Conservation (phyloP, 2,113 vertebrate species). For the Rhinolophus sinicus region DNA sequence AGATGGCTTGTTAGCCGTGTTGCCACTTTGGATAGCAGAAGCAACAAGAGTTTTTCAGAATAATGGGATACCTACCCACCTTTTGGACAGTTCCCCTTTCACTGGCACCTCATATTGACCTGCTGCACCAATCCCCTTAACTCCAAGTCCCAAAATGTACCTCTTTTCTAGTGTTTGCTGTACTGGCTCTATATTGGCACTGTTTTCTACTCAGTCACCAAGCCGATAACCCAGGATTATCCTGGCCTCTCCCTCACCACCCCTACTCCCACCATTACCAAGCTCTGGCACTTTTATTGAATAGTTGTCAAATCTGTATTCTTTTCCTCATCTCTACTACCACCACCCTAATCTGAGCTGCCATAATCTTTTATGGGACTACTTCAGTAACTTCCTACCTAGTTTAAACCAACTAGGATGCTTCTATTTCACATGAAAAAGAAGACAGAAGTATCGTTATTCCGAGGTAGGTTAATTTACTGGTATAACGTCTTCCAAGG, state of each 20-base stretch:
- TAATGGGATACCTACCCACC: not conserved
- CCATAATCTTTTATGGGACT: not conserved
- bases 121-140: not conserved
- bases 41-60: not conserved
- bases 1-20: not conserved
- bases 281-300: not conserved
- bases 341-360: not conserved
- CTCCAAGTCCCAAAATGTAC: not conserved
- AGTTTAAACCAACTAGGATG: not conserved
- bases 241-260: not conserved
- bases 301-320: not conserved
- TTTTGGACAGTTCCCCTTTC: not conserved
- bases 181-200: not conserved
- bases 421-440: not conserved
- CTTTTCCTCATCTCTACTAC: not conserved
- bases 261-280: not conserved
- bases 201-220: not conserved
- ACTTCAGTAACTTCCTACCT: conserved; percentile 13
- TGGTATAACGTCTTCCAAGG: not conserved
- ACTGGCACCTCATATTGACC: not conserved
- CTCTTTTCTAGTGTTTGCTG: not conserved
- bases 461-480: not conserved
- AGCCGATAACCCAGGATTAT: not conserved
- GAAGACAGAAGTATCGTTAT: not conserved
- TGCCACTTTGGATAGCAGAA: not conserved